Percentiles rank a stretch among this genome's conserved stretches.
phyloP scores from a whole-genome alignment of 2,888 invertebrate genomes.

The Craniophora ligustri region DNA sequence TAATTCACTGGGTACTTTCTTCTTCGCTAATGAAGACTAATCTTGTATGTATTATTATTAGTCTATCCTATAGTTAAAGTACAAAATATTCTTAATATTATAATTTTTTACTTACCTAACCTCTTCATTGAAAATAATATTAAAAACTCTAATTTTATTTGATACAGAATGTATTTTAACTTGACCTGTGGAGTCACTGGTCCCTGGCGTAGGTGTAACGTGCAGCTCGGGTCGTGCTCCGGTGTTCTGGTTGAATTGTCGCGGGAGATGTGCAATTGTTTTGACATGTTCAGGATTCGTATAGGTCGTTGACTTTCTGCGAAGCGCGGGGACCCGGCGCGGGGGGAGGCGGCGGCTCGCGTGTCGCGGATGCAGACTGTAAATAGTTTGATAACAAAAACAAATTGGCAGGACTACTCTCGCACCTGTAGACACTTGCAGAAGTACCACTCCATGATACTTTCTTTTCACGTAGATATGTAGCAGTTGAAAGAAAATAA shows the following conservation, averaged over 20 bases:
- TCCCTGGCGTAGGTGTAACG: background rate
- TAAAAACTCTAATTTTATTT: too few species aligned
- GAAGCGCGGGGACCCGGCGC: background rate
- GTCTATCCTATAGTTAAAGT: too few species aligned
- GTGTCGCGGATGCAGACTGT: conserved; percentile 10
- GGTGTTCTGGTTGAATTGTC: background rate
- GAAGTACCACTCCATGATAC: conserved; percentile 3
- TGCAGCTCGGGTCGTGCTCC: background rate
- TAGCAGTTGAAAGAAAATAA: too few species aligned
- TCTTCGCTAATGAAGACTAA: too few species aligned
- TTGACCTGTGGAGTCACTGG: background rate
- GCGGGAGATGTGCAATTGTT: conserved; percentile 23
- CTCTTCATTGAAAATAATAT: too few species aligned
- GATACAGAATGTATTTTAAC: too few species aligned
- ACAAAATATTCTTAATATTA: too few species aligned
- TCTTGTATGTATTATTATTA: too few species aligned
- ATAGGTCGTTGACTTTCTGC: conserved; percentile 14
- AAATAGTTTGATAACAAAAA: conserved; percentile 9
- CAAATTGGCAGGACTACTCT: conserved; percentile 1
- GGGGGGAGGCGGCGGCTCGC: background rate
- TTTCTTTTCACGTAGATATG: too few species aligned
- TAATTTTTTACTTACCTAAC: too few species aligned
- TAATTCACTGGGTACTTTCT: too few species aligned
- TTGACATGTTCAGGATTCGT: conserved; percentile 27
- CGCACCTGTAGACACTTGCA: background rate